phyloP scores from a whole-genome alignment of 2,797 vertebrate genomes.

The Tachyglossus aculeatus region DNA sequence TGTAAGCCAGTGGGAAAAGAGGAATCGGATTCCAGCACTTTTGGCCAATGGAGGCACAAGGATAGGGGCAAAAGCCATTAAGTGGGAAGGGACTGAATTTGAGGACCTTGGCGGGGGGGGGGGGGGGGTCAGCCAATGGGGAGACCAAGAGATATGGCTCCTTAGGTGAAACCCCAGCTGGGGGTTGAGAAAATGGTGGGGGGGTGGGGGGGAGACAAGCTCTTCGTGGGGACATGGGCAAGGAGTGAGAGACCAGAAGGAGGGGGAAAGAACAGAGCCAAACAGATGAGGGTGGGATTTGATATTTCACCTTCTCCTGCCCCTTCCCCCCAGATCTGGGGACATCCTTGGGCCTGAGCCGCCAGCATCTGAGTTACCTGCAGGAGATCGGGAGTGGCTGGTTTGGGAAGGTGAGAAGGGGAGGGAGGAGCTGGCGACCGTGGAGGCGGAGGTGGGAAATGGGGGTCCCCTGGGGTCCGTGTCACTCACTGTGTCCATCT shows the following conservation, averaged over 20 bases:
- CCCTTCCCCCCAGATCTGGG: constrained; percentile 49
- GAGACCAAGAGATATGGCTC: neutral
- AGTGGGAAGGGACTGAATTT: no score
- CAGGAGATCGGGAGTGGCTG: constrained; percentile 94
- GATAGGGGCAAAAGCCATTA: no score
- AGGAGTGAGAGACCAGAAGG: no score
- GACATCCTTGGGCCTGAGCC: constrained; percentile 81
- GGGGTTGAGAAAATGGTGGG: neutral
- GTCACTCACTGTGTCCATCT: constrained; percentile 21
- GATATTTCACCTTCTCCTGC: neutral
- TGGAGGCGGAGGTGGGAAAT: neutral
- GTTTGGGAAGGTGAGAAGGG: constrained; percentile 88
- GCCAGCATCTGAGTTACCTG: constrained; percentile 90
- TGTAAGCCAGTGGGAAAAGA: no score
- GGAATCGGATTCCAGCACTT: no score
- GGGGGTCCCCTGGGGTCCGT: neutral
- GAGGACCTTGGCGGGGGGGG: no score
- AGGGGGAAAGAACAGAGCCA: no score
- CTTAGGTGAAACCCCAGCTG: constrained; percentile 3
- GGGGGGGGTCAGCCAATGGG: neutral
- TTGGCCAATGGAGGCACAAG: no score
- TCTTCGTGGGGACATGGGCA: no score
- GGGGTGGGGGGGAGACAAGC: neutral
- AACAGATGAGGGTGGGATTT: no score
- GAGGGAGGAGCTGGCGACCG: neutral